Base-by-base conservation (phyloP, 2,888 invertebrate genomes). In the Nomada goodeniana region DNA sequence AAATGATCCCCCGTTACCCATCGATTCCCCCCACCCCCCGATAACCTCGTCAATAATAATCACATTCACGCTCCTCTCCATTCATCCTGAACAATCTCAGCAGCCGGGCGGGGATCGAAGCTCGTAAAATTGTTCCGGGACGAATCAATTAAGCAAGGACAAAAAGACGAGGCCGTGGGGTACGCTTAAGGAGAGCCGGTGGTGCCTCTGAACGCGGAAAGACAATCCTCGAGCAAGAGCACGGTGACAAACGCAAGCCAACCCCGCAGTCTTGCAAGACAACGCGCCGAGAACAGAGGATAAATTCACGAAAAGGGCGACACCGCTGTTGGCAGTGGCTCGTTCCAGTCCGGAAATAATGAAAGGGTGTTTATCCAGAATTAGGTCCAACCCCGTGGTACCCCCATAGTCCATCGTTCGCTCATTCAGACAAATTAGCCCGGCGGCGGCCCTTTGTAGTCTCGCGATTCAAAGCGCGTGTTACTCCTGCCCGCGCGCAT, bases 361-460 rank as follows among this genome's bases (percentile, higher is more conserved):
- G 92, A 93, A 92, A 92, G 92, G 90, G 91, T 92, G 91, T 93
- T 93, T 93, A 92, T 92, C 92, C 90, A 92, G 91, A 92, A 93
- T 93, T 92, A 92, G 91, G 91, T 90, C 83, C 86, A 83, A 84
- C 86, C 74, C 84, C 81, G 80, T 83, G 78, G 83, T 90, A 89
- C 89, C 90, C 89, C 88, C 86, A 90, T 89, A 90, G 92, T 92
- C 91, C 91, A 92, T 91, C 92, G 92, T 89, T 91, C 90, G 91
- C 85, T 93, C 92, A 91, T 93, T 93, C 92, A 92, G 92, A 92
- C 92, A 93, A 93, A 93, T 93, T 93, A 93, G 93, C 92, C 93
- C 90, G 89, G 88, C 91, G 92, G 92, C 92, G 88, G 85, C 87
- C 90, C 93, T 93, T 93, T 93, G 93, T 92, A 93, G 91, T 92